Conservation (phyloP, 2,888 invertebrate genomes). For the Calephelis perditalis region DNA sequence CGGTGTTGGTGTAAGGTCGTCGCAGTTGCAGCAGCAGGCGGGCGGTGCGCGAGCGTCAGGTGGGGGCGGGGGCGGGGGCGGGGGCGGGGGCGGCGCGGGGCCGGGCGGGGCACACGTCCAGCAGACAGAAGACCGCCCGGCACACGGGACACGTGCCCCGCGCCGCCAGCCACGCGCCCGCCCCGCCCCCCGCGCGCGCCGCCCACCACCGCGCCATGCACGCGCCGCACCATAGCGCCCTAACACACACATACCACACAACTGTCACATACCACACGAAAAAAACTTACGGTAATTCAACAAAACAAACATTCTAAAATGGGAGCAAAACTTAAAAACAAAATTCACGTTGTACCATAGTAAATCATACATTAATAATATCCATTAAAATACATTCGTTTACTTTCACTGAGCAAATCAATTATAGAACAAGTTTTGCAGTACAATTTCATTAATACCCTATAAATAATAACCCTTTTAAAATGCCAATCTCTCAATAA, state of each 20-base stretch:
- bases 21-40: slow-evolving; percentile 80
- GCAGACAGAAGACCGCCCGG: slow-evolving; percentile 84
- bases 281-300: too few species aligned
- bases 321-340: too few species aligned
- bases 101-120: slow-evolving; percentile 56
- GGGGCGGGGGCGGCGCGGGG: slow-evolving; percentile 83
- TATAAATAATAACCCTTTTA: too few species aligned
- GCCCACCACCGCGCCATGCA: slow-evolving; percentile 95
- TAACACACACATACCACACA: slow-evolving; percentile 46
- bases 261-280: slow-evolving; percentile 23
- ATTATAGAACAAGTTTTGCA: too few species aligned
- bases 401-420: too few species aligned
- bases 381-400: too few species aligned
- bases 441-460: too few species aligned
- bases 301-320: too few species aligned
- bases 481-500: too few species aligned
- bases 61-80: slow-evolving; percentile 54
- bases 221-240: slow-evolving; percentile 92
- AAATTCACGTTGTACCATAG: too few species aligned
- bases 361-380: too few species aligned
- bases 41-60: slow-evolving; percentile 9
- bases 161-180: slow-evolving; percentile 86
- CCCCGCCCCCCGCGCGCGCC: slow-evolving; percentile 84
- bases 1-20: too few species aligned
- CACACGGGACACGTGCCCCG: slow-evolving; percentile 94